Evolutionary conservation across 2,113 vertebrate species (phyloP), one percentile per base, ranked within the genome.

Genomic region (Elgaria multicarinata): DNA sequence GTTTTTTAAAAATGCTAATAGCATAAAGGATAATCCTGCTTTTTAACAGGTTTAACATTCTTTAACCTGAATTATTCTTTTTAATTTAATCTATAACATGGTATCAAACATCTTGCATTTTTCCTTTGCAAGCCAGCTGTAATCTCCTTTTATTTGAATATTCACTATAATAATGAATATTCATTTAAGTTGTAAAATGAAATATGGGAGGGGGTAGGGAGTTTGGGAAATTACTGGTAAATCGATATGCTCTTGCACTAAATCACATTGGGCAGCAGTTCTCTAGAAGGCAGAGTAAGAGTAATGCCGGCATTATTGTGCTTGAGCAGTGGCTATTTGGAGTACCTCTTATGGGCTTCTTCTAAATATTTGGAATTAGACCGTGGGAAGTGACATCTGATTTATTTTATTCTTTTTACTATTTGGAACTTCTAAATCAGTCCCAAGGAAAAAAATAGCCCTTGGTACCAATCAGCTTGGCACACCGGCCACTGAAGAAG

Each of bases 131-230:
- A 74, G 87, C 87, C 76, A 91, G 76, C 1, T 84, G 92, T 82
- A 86, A 72, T 90, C 36, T 62, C 3, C 91, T 94, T 89, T 71
- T 90, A 55, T 42, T 0, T n/a, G n/a, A n/a, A n/a, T n/a, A n/a
- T n/a, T n/a, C n/a, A n/a, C n/a, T n/a, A n/a, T n/a, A n/a, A n/a
- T n/a, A n/a, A n/a, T n/a, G 1, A 55, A 50, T 84, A 91, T 91
- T 92, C n/a, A 90, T 89, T 92, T 92, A 16, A 85, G 26, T 22
- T 81, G 6, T 44, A 89, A 89, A 86, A 89, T 90, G 44, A 92
- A 94, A 90, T 50, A 67, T 89, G 92, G 28, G 93, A 78, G 92
- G 86, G 26, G 22, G 26, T 2, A 28, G 8, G 2, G 22, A 3
- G 4, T 62, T 62, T 62, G 66, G 24, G 3, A 28, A 67, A n/a